Percentiles rank a stretch among this genome's conserved stretches.
phyloP scores from a whole-genome alignment of 2,888 invertebrate genomes.

The Acronicta leporina region DNA sequence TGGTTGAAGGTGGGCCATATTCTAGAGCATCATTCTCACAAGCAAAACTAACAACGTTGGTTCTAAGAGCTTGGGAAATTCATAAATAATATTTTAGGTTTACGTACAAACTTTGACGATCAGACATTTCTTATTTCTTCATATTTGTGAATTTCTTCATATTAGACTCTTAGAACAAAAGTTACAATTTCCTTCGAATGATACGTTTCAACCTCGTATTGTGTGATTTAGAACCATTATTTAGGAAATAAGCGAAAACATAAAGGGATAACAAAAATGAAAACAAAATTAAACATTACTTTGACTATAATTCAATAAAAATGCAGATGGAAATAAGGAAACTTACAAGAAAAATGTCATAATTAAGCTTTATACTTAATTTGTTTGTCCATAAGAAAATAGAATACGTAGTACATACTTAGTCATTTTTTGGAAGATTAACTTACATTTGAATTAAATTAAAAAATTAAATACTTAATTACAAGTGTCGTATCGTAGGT shows the following conservation, averaged over 20 bases:
- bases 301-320: constrained; percentile 89
- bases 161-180: no score
- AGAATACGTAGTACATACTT: constrained; percentile 71
- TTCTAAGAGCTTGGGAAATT: no score
- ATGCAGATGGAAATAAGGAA: constrained; percentile 89
- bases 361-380: constrained; percentile 85
- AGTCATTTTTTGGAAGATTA: constrained; percentile 85
- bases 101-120: no score
- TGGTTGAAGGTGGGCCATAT: no score
- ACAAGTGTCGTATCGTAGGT: constrained; percentile 86
- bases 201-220: no score
- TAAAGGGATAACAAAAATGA: constrained; percentile 71
- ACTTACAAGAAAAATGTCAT: constrained; percentile 88
- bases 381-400: constrained; percentile 82
- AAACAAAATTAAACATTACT: constrained; percentile 83
- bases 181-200: no score
- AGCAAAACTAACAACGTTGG: no score
- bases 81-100: no score
- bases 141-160: no score
- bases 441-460: constrained; percentile 87
- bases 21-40: no score
- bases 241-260: not conserved
- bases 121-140: no score
- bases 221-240: no score
- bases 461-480: constrained; percentile 89